Evolutionary conservation across 2,113 vertebrate genomes (phyloP), one percentile per base, ranked within the genome.

Genomic region (Rhizomys pruinosus): DNA sequence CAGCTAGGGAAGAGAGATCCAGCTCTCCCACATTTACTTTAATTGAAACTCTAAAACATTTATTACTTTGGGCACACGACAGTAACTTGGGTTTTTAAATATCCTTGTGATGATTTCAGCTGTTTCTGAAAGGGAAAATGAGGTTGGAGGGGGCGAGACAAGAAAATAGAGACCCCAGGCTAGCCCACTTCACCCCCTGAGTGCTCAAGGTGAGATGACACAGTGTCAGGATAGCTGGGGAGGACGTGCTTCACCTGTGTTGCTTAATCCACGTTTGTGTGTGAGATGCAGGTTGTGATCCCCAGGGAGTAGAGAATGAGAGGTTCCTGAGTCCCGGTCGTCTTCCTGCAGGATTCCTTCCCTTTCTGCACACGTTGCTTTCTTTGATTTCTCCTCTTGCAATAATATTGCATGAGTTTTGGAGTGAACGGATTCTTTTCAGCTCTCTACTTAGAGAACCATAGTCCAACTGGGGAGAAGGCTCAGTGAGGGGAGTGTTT

Each of bases 1-100:
- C 97, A 97, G 95, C 85, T 91, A 79, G 80, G 96, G 97, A 91
- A 97, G 97, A 13, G 0, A 78, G 66, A 97, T 98, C 96, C 97
- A 97, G 66, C 91, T 88, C 92, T 97, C 94, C 95, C 95, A 95
- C 97, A 97, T 98, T 98, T 98, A 97, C 73, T 95, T 96, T 98
- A 98, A 98, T 97, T 98, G 97, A 98, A 98, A 97, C 95, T 97
- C 97, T 97, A 96, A 98, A 97, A 97, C 96, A 94, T 98, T 98
- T 98, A 98, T 98, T 98, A 97, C 97, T 98, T 97, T 96, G 95
- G 97, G 95, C 97, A 97, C 84, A 84, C 92, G 97, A 96, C 91
- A 95, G 95, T 97, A 97, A 97, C 95, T 97, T 93, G 72, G 72
- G 55, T 96, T 97, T 98, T 98, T 96, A 97, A 97, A 97, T 96